Base-by-base conservation (phyloP, 2,888 invertebrate species). In the Blastobasis adustella region DNA sequence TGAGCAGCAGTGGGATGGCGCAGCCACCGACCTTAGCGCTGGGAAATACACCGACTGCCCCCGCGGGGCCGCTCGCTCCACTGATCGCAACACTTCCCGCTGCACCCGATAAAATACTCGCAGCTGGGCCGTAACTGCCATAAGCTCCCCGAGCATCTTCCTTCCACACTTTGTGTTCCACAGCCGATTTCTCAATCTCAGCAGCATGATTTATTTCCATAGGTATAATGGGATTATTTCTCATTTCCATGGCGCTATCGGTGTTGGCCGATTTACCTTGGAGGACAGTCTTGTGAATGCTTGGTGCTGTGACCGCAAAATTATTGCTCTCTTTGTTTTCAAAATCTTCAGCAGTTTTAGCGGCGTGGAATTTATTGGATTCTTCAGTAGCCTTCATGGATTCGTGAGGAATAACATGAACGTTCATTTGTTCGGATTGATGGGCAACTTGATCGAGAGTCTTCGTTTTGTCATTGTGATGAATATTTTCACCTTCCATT, bases 1-100 rank as follows among this genome's bases (percentile, higher is more conserved):
- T 87, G 45, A 89, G 62, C 38, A 88, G 65, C 49, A 88, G 60
- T 4, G 88, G 88, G 40, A 88, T 80, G 6, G 76, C 83, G 52
- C 86, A 87, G 10, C 75, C 68, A n/a, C 81, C 79, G 7, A 74
- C 64, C 50, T 78, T 79, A n/a, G 83, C 82, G 48, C 76, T 76
- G 1, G 85, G 84, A 62, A 85, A 87, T 40, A 86, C 61, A 3
- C 86, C 84, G 8, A 84, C 73, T 3, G 82, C 78, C 4, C 71
- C 62, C 41, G 58, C 42, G 23, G 23, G 23, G 3, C 2, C 23
- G n/a, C 66, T 60, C 10, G 47, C 47, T 1, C 52, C 49, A 8
- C 50, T 82, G n/a, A 84, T 72, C 2, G 80, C 78, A 6, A 70
- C 61, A 39, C 57, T 45, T 10, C 65, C 60, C n/a, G 45, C 45